A percentile compares a stretch with the other conserved stretches of the same genome.
Conservation (phyloP, 2,113 vertebrate species). For the Cyprinus carpio region DNA sequence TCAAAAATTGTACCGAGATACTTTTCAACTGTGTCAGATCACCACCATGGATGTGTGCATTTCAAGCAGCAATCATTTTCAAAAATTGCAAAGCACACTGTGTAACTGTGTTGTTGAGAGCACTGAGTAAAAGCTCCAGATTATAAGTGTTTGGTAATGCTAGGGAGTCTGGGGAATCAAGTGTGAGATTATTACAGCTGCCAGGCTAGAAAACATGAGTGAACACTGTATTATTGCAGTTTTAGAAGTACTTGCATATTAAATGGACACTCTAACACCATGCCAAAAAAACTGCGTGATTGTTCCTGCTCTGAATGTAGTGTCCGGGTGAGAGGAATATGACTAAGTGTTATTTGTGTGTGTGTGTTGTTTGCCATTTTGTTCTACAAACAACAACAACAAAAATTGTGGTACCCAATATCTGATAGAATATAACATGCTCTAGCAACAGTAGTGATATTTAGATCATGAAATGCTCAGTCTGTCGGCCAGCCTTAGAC, state of each 20-base stretch:
- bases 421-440: neutral
- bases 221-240: slow-evolving; percentile 29
- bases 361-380: slow-evolving; percentile 3
- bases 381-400: neutral
- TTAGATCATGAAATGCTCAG: slow-evolving; percentile 10
- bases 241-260: neutral
- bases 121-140: too few species aligned
- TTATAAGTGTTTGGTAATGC: too few species aligned
- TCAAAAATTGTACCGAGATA: too few species aligned
- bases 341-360: neutral
- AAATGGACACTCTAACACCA: neutral
- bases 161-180: too few species aligned
- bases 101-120: too few species aligned
- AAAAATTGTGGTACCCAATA: neutral
- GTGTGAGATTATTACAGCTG: slow-evolving; percentile 27
- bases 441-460: neutral
- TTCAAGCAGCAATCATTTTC: too few species aligned
- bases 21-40: too few species aligned
- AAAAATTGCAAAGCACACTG: too few species aligned
- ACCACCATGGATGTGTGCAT: too few species aligned
- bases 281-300: neutral
- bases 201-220: slow-evolving; percentile 14
- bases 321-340: neutral
- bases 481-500: slow-evolving; percentile 2
- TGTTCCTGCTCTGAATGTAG: neutral